phyloP scores from a whole-genome alignment of 2,888 invertebrate species.

The Dynastes hyllus region DNA sequence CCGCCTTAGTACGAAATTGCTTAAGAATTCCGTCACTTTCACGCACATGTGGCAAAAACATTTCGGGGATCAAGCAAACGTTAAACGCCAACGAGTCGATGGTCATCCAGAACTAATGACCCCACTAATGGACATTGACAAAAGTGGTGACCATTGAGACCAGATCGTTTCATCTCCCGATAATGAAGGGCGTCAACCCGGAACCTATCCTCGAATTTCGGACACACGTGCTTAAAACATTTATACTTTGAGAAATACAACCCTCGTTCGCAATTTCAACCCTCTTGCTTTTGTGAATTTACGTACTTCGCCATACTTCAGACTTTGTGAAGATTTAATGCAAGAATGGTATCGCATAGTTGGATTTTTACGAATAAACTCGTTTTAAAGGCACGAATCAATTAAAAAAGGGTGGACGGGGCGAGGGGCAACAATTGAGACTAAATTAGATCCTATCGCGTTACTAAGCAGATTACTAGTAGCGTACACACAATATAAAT shows the following conservation, averaged over 20 bases:
- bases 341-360: background rate
- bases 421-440: background rate
- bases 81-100: constrained; percentile 48
- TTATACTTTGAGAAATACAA: constrained; percentile 27
- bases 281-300: background rate
- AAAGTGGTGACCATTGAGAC: constrained; percentile 51
- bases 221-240: constrained; percentile 41
- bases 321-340: background rate
- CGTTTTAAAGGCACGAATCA: background rate
- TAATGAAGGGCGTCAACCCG: constrained; percentile 51
- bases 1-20: constrained; percentile 18
- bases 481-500: constrained; percentile 8
- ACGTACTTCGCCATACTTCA: background rate
- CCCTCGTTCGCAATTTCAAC: constrained; percentile 10
- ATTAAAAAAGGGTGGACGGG: no score
- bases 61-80: constrained; percentile 35
- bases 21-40: constrained; percentile 39
- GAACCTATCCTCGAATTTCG: constrained; percentile 39
- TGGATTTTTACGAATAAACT: background rate
- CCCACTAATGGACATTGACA: constrained; percentile 51
- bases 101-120: constrained; percentile 54
- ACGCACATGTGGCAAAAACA: constrained; percentile 46
- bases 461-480: constrained; percentile 21
- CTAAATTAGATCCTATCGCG: constrained; percentile 16
- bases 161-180: constrained; percentile 47